Conservation (phyloP, 92 coral and sea anemone species). For the Umimayanthus kanabou region DNA sequence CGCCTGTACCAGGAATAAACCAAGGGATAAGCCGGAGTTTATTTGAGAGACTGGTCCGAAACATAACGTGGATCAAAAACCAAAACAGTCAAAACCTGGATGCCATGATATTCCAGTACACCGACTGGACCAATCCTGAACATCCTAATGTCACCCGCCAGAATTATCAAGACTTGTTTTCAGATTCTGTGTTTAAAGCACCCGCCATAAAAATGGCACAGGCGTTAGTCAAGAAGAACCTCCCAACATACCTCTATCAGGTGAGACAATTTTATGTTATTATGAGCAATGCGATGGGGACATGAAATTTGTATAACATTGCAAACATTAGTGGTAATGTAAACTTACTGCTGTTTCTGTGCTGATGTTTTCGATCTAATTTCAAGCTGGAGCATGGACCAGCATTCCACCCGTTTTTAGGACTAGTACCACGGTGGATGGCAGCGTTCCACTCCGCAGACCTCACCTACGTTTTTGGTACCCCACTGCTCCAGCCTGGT, state of each 20-base stretch:
- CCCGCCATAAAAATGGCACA: constrained; percentile 16
- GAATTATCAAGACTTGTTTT: constrained; percentile 8
- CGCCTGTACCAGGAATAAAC: constrained; percentile 22
- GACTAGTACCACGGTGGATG: constrained; percentile 19
- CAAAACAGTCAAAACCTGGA: constrained; percentile 1
- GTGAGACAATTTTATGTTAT: background rate
- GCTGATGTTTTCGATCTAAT: no score
- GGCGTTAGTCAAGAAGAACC: background rate
- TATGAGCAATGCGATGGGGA: background rate
- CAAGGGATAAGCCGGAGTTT: background rate
- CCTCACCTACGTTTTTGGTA: constrained; percentile 24
- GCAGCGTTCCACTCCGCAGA: constrained; percentile 10
- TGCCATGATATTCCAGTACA: constrained; percentile 21
- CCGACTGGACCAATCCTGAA: constrained; percentile 12
- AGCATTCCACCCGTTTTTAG: background rate
- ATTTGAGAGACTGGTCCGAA: background rate
- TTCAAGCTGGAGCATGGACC: constrained; percentile 19
- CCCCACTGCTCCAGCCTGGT: constrained; percentile 20
- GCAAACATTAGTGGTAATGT: background rate
- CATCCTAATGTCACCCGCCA: constrained; percentile 14
- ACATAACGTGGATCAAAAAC: constrained; percentile 26
- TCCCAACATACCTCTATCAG: constrained; percentile 24
- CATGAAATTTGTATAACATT: background rate
- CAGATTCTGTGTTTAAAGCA: constrained; percentile 8
- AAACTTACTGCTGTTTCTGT: background rate